These are phyloP conservation scores for Agrotis puta DNA, from an alignment of 2,888 invertebrate species.

Conservation along the genomic window DNA sequence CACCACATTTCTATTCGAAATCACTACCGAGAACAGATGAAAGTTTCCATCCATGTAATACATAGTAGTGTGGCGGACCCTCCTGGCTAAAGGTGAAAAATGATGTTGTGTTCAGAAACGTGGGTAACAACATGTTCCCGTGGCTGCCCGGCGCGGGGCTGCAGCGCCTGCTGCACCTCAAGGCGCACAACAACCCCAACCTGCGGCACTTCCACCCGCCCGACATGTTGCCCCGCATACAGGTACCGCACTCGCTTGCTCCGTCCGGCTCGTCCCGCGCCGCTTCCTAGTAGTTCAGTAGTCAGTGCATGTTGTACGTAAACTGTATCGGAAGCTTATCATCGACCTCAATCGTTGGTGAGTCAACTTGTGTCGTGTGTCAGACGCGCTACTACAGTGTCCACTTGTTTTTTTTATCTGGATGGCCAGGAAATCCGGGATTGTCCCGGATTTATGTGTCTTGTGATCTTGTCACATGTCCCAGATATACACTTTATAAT, in stretches of 20 bases:
- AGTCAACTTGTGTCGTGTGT: not conserved
- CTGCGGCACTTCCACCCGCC: slow-evolving; percentile 97
- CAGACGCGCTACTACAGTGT: no score
- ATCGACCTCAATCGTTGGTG: not conserved
- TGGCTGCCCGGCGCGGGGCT: slow-evolving; percentile 95
- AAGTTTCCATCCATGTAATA: no score
- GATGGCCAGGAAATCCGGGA: no score
- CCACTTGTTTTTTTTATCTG: not conserved
- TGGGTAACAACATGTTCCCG: slow-evolving; percentile 97
- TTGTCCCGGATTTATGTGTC: no score
- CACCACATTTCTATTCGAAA: not conserved
- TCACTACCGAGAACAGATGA: no score
- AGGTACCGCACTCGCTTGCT: slow-evolving; percentile 71
- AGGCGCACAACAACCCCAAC: slow-evolving; percentile 97
- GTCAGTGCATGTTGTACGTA: not conserved
- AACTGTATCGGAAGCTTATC: slow-evolving; percentile 15
- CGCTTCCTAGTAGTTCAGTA: no score
- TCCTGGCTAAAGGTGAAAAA: not conserved
- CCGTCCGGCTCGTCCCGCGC: not conserved
- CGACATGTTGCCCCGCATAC: slow-evolving; percentile 96
- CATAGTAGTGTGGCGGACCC: no score
- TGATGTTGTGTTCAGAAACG: slow-evolving; percentile 92
- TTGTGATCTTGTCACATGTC: no score
- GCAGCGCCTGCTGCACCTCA: slow-evolving; percentile 95
- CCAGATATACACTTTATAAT: no score